phyloP scores from a whole-genome alignment of 2,888 invertebrate species.

The Aphodius sticticus region DNA sequence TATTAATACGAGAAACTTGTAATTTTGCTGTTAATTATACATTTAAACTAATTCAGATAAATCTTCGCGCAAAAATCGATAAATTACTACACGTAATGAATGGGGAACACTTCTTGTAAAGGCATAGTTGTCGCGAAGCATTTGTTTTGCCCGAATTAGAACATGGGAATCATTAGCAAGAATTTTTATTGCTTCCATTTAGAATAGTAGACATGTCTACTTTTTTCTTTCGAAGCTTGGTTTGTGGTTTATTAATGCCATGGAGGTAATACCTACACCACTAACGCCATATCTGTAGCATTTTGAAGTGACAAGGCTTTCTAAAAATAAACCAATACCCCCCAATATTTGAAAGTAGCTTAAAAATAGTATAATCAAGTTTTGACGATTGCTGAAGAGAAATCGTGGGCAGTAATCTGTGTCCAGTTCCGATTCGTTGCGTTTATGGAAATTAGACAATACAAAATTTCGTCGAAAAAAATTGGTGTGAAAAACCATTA shows the following conservation, averaged over 20 bases:
- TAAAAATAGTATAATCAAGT: not conserved
- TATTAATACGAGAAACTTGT: not conserved
- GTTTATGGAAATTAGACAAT: not conserved
- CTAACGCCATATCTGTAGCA: too few species aligned
- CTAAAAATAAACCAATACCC: not conserved
- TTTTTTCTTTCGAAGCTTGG: not conserved
- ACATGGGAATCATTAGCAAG: not conserved
- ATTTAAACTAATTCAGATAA: conserved; percentile 4
- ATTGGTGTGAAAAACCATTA: not conserved
- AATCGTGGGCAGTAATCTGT: not conserved
- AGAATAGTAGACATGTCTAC: not conserved
- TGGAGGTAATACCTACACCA: too few species aligned
- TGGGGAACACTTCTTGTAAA: not conserved
- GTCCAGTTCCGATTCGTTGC: not conserved
- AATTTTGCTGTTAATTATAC: not conserved
- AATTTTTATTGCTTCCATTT: not conserved
- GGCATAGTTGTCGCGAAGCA: not conserved
- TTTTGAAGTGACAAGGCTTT: not conserved
- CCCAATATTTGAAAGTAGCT: not conserved
- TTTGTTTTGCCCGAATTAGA: not conserved
- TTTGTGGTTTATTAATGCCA: too few species aligned
- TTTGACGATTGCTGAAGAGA: not conserved
- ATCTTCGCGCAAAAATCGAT: not conserved
- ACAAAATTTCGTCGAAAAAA: not conserved
- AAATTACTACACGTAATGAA: not conserved